These are phyloP conservation scores for Lagocephalus sceleratus DNA, from an alignment of 2,797 vertebrate genomes.

Conservation along the genomic window DNA sequence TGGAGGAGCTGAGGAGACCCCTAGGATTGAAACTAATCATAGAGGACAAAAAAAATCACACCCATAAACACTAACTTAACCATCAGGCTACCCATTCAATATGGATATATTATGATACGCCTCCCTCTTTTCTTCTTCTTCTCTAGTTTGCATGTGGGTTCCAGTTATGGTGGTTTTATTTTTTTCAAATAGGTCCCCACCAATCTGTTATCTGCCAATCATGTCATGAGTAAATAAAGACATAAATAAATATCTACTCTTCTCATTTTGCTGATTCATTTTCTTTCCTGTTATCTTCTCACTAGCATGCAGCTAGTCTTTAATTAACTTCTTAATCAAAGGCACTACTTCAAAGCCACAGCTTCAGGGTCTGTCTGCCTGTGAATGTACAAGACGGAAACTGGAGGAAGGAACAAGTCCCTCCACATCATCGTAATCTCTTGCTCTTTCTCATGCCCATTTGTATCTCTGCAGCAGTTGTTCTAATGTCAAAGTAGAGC, in stretches of 20 bases:
- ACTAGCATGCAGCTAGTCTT: constrained; percentile 39
- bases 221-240: too few relatives aligned
- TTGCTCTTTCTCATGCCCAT: not conserved
- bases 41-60: constrained; percentile 35
- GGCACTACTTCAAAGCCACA: constrained; percentile 63
- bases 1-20: not conserved
- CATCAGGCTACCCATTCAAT: constrained; percentile 33
- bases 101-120: constrained; percentile 39
- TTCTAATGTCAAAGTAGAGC: constrained; percentile 17
- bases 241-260: not conserved
- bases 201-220: constrained; percentile 27
- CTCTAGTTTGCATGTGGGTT: constrained; percentile 34
- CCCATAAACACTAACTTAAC: constrained; percentile 23
- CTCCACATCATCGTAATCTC: constrained; percentile 29
- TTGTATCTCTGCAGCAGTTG: constrained; percentile 23
- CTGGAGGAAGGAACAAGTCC: constrained; percentile 18
- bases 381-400: constrained; percentile 21
- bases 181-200: constrained; percentile 14
- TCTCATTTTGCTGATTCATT: constrained; percentile 7
- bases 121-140: constrained; percentile 19
- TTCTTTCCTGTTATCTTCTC: constrained; percentile 40
- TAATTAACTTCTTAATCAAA: constrained; percentile 67
- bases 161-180: not conserved
- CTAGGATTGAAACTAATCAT: constrained; percentile 2
- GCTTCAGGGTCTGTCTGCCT: constrained; percentile 33